Percentiles rank a stretch among this genome's conserved stretches.
These are phyloP conservation scores for Knipowitschia caucasica DNA, from an alignment of 2,797 vertebrate species.

Conservation along the genomic window DNA sequence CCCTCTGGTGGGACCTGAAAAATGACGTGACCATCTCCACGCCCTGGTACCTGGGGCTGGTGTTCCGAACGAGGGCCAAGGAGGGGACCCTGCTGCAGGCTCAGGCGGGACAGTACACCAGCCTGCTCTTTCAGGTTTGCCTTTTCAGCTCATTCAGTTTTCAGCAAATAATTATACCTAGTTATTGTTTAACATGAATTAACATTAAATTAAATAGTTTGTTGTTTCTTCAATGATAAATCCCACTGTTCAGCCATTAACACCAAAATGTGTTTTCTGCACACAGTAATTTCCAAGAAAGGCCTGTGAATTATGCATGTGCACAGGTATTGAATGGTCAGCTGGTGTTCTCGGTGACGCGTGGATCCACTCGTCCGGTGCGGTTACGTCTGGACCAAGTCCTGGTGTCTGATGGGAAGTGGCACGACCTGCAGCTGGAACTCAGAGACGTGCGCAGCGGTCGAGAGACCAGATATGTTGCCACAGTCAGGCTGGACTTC, in stretches of 20 bases:
- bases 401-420: constrained; percentile 88
- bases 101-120: constrained; percentile 89
- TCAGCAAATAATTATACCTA: too few relatives aligned
- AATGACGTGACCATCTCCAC: constrained; percentile 88
- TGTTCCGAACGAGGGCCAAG: constrained; percentile 85
- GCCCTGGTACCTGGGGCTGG: constrained; percentile 93
- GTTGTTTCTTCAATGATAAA: too few relatives aligned
- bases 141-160: too few relatives aligned
- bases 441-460: constrained; percentile 86
- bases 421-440: constrained; percentile 95
- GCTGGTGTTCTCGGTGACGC: constrained; percentile 87
- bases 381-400: constrained; percentile 89
- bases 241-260: background rate
- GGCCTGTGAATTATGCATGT: constrained; percentile 2
- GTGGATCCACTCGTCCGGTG: constrained; percentile 78
- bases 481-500: constrained; percentile 90
- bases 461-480: constrained; percentile 83
- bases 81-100: constrained; percentile 89
- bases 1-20: constrained; percentile 94
- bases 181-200: too few relatives aligned
- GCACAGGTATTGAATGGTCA: constrained; percentile 83
- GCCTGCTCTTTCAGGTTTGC: constrained; percentile 93
- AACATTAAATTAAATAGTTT: background rate
- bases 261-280: too few relatives aligned
- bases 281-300: too few relatives aligned